Evolutionary conservation across 1,140 invertebrate genomes (phyloP).

Genomic region (Cherax destructor): DNA sequence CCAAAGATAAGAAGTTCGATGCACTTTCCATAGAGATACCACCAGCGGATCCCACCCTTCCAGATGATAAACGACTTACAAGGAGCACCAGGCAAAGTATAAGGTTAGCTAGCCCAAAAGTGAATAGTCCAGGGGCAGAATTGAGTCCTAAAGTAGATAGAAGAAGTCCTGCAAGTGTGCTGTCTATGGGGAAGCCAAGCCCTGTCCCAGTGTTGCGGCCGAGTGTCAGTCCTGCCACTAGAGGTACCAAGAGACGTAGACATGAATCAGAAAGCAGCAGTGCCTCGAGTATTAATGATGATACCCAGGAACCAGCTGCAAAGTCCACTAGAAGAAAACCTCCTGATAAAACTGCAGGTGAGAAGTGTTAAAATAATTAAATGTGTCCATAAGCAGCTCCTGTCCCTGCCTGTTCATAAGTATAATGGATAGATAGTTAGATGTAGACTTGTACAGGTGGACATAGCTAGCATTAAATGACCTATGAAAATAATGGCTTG

Average conservation of each 20-base stretch:
- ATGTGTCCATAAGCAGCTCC: not conserved
- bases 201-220: constrained; percentile 61
- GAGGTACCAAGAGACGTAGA: constrained; percentile 65
- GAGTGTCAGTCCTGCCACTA: constrained; percentile 66
- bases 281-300: constrained; percentile 61
- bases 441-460: no score
- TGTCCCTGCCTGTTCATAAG: no score
- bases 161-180: constrained; percentile 69
- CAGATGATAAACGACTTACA: constrained; percentile 70
- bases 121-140: constrained; percentile 69
- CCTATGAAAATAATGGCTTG: no score
- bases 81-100: constrained; percentile 70
- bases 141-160: constrained; percentile 65
- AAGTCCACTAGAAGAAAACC: constrained; percentile 59
- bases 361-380: not conserved
- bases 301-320: constrained; percentile 43
- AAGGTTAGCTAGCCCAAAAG: constrained; percentile 69
- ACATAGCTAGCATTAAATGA: no score
- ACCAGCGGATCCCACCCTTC: constrained; percentile 46
- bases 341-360: constrained; percentile 53
- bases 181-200: constrained; percentile 68
- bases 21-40: constrained; percentile 71
- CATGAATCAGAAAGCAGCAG: constrained; percentile 66
- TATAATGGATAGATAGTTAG: no score
- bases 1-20: constrained; percentile 69